phyloP scores from a whole-genome alignment of 2,113 vertebrate genomes.

The Hippocampus guttulatus region DNA sequence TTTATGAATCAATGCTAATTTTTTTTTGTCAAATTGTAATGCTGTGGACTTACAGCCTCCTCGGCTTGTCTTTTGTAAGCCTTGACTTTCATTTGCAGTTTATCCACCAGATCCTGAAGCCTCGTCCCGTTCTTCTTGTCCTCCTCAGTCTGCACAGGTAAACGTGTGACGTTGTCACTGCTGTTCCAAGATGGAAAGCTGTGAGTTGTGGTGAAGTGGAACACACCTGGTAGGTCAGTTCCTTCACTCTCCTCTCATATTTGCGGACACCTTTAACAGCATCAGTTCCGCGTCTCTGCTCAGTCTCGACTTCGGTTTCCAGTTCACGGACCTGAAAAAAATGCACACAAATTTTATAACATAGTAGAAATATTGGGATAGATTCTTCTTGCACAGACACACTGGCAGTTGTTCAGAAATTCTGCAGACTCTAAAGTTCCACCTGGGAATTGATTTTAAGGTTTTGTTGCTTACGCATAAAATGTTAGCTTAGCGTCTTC shows the following conservation, averaged over 20 bases:
- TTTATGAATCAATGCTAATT: too few relatives aligned
- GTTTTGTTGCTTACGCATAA: too few relatives aligned
- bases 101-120: slow-evolving; percentile 39
- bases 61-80: slow-evolving; percentile 40
- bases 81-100: slow-evolving; percentile 40
- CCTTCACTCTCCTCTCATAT: slow-evolving; percentile 67
- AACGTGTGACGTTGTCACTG: not conserved
- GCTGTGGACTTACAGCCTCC: slow-evolving; percentile 15
- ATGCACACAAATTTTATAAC: not conserved
- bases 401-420: too few relatives aligned
- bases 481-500: too few relatives aligned
- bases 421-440: too few relatives aligned
- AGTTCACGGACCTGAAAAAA: slow-evolving; percentile 53
- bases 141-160: slow-evolving; percentile 26
- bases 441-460: too few relatives aligned
- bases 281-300: slow-evolving; percentile 56
- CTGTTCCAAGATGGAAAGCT: not conserved
- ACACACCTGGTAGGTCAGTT: slow-evolving; percentile 58
- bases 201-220: not conserved
- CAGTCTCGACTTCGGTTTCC: slow-evolving; percentile 52
- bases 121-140: slow-evolving; percentile 37
- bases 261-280: slow-evolving; percentile 61
- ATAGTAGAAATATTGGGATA: too few relatives aligned
- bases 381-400: too few relatives aligned
- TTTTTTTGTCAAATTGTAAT: not conserved